Conservation (phyloP, 2,888 invertebrate species). For the Eretmocerus hayati region DNA sequence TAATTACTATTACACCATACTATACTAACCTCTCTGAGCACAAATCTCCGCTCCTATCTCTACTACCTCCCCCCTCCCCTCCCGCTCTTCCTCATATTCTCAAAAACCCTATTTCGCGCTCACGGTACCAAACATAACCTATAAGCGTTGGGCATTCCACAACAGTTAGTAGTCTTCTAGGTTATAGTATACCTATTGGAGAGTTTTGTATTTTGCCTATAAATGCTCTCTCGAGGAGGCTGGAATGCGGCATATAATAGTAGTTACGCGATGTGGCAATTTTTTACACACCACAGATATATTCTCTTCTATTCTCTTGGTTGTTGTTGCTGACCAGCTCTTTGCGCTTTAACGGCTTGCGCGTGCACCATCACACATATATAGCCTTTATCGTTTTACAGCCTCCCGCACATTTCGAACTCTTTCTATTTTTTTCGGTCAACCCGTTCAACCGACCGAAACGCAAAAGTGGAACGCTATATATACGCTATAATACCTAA, state of each 20-base stretch:
- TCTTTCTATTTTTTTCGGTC: not conserved
- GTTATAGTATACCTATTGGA: no score
- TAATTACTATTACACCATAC: conserved; percentile 41
- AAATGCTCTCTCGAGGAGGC: no score
- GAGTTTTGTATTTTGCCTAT: not conserved
- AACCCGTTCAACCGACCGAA: not conserved
- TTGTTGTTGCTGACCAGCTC: conserved; percentile 2
- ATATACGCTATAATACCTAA: no score
- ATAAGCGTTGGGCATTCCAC: no score
- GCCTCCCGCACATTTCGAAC: not conserved
- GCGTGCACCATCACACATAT: conserved; percentile 1
- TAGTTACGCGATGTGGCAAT: not conserved
- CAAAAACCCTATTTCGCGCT: conserved; percentile 1
- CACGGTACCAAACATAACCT: no score
- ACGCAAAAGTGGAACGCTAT: conserved; percentile 17
- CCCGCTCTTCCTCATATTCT: conserved; percentile 1
- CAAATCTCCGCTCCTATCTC: not conserved
- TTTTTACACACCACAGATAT: no score
- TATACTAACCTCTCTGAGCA: conserved; percentile 10
- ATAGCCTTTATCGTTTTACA: conserved; percentile 21
- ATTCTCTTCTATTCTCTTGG: no score
- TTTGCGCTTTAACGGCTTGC: conserved; percentile 13
- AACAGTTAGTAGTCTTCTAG: no score
- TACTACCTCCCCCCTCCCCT: not conserved
- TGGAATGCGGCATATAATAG: not conserved